These are phyloP conservation scores for Priocnemis perturbator DNA, from an alignment of 2,888 invertebrate species.

Conservation along the genomic window DNA sequence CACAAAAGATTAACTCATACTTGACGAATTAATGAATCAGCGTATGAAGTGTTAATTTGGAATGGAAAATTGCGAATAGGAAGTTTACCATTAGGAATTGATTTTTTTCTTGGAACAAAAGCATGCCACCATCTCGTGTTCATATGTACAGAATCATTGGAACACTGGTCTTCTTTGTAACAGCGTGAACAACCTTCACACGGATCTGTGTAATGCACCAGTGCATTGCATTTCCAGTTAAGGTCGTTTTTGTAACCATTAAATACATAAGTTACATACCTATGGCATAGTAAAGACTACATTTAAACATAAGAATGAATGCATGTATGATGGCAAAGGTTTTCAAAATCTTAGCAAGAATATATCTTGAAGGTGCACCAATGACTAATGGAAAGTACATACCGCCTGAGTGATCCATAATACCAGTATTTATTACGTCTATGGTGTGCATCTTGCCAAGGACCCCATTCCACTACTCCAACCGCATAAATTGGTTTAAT, in stretches of 20 bases:
- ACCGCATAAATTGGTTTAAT: conserved; percentile 88
- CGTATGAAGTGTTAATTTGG: neutral
- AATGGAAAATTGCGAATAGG: neutral
- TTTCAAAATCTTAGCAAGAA: neutral
- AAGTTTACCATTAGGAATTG: conserved; percentile 35
- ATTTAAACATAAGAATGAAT: conserved; percentile 5
- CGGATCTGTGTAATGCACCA: conserved; percentile 85
- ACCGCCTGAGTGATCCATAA: conserved; percentile 84
- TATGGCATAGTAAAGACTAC: conserved; percentile 27
- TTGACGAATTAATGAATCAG: neutral
- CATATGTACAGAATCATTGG: conserved; percentile 55
- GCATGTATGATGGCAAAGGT: neutral
- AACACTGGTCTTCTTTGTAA: conserved; percentile 73
- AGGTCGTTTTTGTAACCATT: conserved; percentile 82
- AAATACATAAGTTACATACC: conserved; percentile 86
- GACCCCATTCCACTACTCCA: conserved; percentile 89
- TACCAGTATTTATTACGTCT: conserved; percentile 92
- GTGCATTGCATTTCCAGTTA: conserved; percentile 83
- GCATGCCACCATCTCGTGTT: conserved; percentile 76
- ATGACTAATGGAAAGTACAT: conserved; percentile 18
- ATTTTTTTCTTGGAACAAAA: conserved; percentile 70
- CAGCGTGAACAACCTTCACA: conserved; percentile 90
- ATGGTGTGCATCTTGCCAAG: conserved; percentile 86
- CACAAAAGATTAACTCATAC: too few species aligned
- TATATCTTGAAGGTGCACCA: neutral